Base-by-base conservation (phyloP, 2,888 invertebrate genomes). In the Beris morrisii region DNA sequence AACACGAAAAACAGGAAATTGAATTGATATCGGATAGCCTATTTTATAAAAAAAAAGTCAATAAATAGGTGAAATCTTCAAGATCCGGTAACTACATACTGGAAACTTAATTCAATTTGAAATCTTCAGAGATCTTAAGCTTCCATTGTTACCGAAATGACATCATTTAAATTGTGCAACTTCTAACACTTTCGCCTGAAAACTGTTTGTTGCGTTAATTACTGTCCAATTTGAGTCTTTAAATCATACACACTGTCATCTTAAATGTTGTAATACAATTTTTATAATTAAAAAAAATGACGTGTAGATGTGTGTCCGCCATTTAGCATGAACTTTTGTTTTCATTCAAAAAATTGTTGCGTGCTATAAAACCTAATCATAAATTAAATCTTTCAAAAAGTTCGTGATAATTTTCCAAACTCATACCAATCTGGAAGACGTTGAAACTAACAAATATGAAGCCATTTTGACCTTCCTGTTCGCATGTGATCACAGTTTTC, bases 351-450 rank as follows among this genome's bases (percentile, higher is more conserved):
- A 50, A 32, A 13, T 30, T n/a, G 48, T 59, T 44, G 59, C 59
- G 59, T 59, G 30, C 59, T 32, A 59, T 48, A 32, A 59, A 59
- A 46, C 48, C 13, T 50, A 13, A 59, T 13, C 50, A 5, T 59
- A 32, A 59, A 48, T 59, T 48, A 32, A n/a, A 46, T 12, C 58
- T 22, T 58, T 46, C 58, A 45, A 58, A 58, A 15, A 13, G 22
- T 58, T 45, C 31, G 58, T 58, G 58, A 46, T 58, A 58, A 46
- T 28, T 15, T 31, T 46, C 7, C 28, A n/a, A 44, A 2, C 2
- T 12, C 9, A 44, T 3, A 44, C n/a, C n/a, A 22, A 22, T 22
- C 22, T 22, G 22, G 22, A 22, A 22, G 22, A 22, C 22, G 22
- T 22, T 22, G 22, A 22, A 22, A 22, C 22, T 22, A 22, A 22